A percentile compares a stretch with the other conserved stretches of the same genome.
Evolutionary conservation across 2,113 vertebrate genomes (phyloP).

Genomic region (Alexandromys fortis): DNA sequence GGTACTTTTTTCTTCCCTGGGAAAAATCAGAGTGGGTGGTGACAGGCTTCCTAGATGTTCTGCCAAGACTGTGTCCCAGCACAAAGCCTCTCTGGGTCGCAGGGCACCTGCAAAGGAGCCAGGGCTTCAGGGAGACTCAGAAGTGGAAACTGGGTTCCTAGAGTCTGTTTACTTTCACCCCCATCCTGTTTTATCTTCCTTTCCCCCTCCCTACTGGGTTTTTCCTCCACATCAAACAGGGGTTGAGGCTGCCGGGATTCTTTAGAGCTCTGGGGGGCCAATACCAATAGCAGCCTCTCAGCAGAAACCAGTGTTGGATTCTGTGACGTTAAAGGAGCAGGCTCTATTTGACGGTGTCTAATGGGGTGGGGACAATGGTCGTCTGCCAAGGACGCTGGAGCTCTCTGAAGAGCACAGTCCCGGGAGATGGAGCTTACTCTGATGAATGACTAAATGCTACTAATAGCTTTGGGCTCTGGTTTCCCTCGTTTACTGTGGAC

Average conservation of each 20-base stretch:
- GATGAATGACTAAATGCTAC: background rate
- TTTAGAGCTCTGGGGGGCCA: background rate
- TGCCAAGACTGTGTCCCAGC: background rate
- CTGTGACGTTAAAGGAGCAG: background rate
- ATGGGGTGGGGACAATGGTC: background rate
- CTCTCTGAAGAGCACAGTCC: background rate
- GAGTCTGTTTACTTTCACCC: background rate
- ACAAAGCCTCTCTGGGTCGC: background rate
- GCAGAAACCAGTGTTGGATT: background rate
- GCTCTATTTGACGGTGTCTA: background rate
- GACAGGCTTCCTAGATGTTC: background rate
- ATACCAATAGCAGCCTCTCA: background rate
- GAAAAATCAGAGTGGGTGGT: constrained; percentile 3
- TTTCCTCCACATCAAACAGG: background rate
- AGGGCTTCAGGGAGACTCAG: background rate
- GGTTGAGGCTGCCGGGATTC: background rate
- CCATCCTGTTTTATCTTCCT: background rate
- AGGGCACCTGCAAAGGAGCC: background rate
- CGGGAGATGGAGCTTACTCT: background rate
- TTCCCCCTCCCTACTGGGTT: background rate
- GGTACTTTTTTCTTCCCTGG: constrained; percentile 35
- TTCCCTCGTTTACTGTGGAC: background rate
- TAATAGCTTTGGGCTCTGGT: background rate
- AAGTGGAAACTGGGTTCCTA: background rate
- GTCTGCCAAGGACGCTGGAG: background rate